Conservation (phyloP, 2,113 vertebrate species). For the Chlorodrepanis virens region DNA sequence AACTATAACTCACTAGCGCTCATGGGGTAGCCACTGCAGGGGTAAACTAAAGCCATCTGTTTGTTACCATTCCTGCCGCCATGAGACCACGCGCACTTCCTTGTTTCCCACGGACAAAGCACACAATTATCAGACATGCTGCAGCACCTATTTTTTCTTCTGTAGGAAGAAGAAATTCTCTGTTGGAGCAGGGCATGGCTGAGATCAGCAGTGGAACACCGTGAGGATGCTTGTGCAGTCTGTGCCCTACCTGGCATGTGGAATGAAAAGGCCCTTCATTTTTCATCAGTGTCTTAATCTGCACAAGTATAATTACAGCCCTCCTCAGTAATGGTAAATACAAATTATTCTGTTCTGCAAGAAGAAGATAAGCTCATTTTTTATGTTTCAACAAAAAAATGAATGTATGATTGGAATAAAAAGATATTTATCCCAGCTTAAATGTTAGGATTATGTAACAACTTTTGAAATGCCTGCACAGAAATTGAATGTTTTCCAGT, state of each 20-base stretch:
- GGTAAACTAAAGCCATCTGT: conserved; percentile 16
- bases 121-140: conserved; percentile 1
- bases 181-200: background rate
- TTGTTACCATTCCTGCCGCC: background rate
- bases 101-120: background rate
- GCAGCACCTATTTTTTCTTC: background rate
- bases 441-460: background rate
- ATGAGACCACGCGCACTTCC: background rate
- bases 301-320: conserved; percentile 48
- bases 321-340: conserved; percentile 57
- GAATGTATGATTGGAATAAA: background rate
- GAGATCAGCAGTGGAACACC: background rate
- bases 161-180: background rate
- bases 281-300: conserved; percentile 69
- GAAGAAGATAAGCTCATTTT: conserved; percentile 69
- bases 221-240: background rate
- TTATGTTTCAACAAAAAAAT: conserved; percentile 48
- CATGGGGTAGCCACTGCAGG: background rate
- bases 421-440: background rate
- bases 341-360: conserved; percentile 58
- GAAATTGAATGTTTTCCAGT: background rate
- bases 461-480: conserved; percentile 16
- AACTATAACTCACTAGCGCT: conserved; percentile 5
- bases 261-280: conserved; percentile 52
- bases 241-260: background rate